A percentile compares a stretch with the other conserved stretches of the same genome.
Conservation (phyloP, 2,113 vertebrate genomes). For the Archocentrus centrarchus region DNA sequence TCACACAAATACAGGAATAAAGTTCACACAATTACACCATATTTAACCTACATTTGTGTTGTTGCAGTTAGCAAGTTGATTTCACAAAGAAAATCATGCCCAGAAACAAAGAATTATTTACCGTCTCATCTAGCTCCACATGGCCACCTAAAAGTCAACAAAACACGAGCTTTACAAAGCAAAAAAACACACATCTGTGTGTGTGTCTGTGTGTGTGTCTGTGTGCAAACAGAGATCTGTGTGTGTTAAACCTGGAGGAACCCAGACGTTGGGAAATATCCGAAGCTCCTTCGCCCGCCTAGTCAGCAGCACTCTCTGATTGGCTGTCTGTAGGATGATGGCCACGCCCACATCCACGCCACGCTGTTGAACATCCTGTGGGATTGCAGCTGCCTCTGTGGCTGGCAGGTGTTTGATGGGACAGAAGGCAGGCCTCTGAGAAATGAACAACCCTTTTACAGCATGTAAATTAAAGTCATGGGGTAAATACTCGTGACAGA, state of each 20-base stretch:
- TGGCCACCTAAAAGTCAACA: constrained; percentile 81
- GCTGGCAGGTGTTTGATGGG: constrained; percentile 83
- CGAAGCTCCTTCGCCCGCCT: constrained; percentile 76
- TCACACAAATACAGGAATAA: not conserved
- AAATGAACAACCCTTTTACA: not conserved
- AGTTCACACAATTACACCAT: not conserved
- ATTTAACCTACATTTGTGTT: not conserved
- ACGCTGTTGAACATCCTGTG: constrained; percentile 51
- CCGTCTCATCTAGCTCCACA: constrained; percentile 85
- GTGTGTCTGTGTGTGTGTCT: not conserved
- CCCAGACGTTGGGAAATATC: constrained; percentile 87
- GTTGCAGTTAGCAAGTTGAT: not conserved
- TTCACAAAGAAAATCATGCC: not conserved
- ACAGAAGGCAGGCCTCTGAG: constrained; percentile 84
- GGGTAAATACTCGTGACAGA: not conserved
- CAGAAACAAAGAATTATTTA: constrained; percentile 42
- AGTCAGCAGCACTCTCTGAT: constrained; percentile 84
- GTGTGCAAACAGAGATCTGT: not conserved
- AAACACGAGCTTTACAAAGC: not conserved
- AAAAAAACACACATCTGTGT: too few species aligned
- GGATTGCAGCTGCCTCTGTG: constrained; percentile 53
- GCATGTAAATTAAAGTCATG: not conserved
- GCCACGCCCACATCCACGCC: constrained; percentile 86
- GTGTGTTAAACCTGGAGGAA: constrained; percentile 83
- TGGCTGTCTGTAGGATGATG: constrained; percentile 82